Evolutionary conservation across 2,797 vertebrate species (phyloP), one percentile per base, ranked within the genome.

Genomic region (Danio albolineatus): DNA sequence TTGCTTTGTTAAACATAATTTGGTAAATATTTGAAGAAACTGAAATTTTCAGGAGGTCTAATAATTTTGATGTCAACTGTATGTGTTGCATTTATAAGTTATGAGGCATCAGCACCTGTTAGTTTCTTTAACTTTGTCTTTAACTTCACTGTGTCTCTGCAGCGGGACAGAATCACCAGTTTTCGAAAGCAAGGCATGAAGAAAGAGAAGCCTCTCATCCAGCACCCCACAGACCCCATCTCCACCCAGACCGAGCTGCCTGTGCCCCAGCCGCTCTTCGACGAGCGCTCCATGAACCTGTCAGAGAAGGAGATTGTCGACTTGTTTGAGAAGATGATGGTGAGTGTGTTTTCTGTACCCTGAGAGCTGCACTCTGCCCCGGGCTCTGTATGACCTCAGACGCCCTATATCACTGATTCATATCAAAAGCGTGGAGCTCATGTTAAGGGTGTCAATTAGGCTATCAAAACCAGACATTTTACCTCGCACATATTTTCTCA

Each of bases 311-410:
- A 99, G 94, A 97, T 99, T 69, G 92, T 96, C 87, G 97, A 98
- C 91, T 95, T 99, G 66, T 99, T 99, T 88, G 97, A 99, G 88
- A 99, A 99, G 92, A 99, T 99, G 98, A 99, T 99, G 98, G 98
- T 99, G 88, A 96, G 95, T 76, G 59, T 76, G 13, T 9, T 71
- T 69, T 83, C 67, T 9, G 48, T 9, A 16, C 10, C 39, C 28
- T 28, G 28, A 6, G 19, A 67, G 57, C 44, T 36, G 14, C 17
- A 36, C 28, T 28, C 3, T 41, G 76, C 76, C 48, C 9, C 46
- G 53, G 36, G 76, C 76, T 43, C 14, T 54, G 9, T n/a, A 44
- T 53, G 57, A 78, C 56, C 57, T 71, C 10, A 4, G 21, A 62
- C 4, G 6, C 38, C 36, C 54, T 9, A 61, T 62, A 53, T 78